phyloP scores from a whole-genome alignment of 1,140 invertebrate species.

The Periplaneta americana region DNA sequence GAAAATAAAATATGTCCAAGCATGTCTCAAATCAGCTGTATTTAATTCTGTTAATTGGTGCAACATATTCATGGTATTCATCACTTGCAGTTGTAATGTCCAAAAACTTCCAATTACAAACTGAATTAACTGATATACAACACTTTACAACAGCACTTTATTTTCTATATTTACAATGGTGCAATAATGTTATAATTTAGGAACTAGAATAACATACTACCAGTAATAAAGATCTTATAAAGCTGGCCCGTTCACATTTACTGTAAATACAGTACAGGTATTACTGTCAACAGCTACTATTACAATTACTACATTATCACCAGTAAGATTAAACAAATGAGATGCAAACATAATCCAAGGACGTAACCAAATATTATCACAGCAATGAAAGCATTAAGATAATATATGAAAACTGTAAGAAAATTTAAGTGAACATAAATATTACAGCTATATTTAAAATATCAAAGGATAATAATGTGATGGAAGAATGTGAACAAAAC shows the following conservation, averaged over 20 bases:
- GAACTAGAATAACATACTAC: neutral
- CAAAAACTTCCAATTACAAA: no score
- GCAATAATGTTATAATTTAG: neutral
- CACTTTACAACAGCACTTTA: neutral
- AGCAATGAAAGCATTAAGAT: neutral
- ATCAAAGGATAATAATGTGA: neutral
- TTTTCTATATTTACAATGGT: neutral
- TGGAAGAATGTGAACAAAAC: neutral
- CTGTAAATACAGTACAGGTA: neutral
- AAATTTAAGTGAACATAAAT: neutral
- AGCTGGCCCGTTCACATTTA: neutral
- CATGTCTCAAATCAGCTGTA: no score
- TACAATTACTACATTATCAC: neutral
- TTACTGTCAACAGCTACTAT: neutral
- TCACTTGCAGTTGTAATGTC: no score
- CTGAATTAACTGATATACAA: no score
- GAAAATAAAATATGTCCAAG: no score
- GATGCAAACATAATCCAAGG: neutral
- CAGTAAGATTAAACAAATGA: neutral
- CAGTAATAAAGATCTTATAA: neutral
- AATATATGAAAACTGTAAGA: neutral
- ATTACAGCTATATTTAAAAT: neutral
- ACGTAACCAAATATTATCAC: neutral
- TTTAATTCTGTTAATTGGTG: no score
- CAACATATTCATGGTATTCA: no score